Evolutionary conservation across 2,113 vertebrate genomes (phyloP), one percentile per base, ranked within the genome.

Genomic region (Colossoma macropomum): DNA sequence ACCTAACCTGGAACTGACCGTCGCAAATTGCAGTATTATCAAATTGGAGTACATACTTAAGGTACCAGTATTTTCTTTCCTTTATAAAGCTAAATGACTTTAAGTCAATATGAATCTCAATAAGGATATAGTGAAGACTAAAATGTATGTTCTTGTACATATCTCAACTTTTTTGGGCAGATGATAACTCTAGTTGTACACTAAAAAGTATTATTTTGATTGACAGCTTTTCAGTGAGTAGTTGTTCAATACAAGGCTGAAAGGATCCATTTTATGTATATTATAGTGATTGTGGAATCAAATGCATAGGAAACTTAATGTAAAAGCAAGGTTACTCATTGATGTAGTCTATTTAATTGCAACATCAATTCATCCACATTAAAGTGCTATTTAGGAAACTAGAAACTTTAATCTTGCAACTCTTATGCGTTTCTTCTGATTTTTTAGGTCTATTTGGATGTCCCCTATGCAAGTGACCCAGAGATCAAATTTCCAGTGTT

Each of bases 391-490:
- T 59, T 59, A n/a, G 21, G 7, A n/a, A 59, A 59, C 2, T 3
- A 59, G 23, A 45, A 45, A 45, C 41, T 4, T 23, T n/a, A 9
- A 6, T 56, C 2, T 56, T 7, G 1, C 7, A 1, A 21, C 41
- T 45, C 1, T 4, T 8, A 45, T 45, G 10, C 10, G 4, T 8
- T 9, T 8, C 59, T 70, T 68, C 34, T 80, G 54, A 2, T 56
- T 68, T 85, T 82, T 77, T 62, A 28, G 94, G 93, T 86, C 0
- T 92, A 89, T 81, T 74, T 95, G 89, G 94, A 93, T 85, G 91
- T 94, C 75, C 93, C 91, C 56, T 93, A 92, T 84, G 70, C 90
- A 41, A 90, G 28, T 17, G 91, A 94, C 78, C 93, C 94, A 41
- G 60, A 89, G 79, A 65, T 95, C 23, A 50, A 41, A 4, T 85